A percentile compares a stretch with the other conserved stretches of the same genome.
phyloP scores from a whole-genome alignment of 2,113 vertebrate species.

The Lota lota region DNA sequence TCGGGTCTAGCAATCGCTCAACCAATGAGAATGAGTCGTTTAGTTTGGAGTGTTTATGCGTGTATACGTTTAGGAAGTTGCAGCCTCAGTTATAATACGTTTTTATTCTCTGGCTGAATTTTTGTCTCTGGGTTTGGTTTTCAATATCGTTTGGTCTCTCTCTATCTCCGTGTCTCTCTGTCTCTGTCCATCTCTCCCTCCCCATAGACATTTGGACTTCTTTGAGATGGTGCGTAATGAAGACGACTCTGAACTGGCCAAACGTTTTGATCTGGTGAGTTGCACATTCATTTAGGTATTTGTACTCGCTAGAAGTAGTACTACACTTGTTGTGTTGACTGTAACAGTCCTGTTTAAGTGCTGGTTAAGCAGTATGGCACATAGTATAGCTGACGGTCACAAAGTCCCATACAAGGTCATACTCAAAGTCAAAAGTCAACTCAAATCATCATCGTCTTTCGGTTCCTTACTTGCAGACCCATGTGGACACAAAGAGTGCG shows the following conservation, averaged over 20 bases:
- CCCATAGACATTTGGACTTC: slow-evolving; percentile 95
- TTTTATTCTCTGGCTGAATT: background rate
- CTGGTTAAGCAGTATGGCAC: too few species aligned
- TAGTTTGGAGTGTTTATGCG: background rate
- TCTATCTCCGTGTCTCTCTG: background rate
- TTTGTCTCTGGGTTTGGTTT: background rate
- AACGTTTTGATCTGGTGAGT: slow-evolving; percentile 89
- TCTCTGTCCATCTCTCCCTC: background rate
- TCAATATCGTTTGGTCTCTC: background rate
- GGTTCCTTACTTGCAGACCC: slow-evolving; percentile 69
- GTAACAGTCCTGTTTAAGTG: background rate
- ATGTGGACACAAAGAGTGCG: slow-evolving; percentile 95
- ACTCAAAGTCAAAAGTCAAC: background rate
- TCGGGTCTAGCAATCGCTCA: slow-evolving; percentile 29
- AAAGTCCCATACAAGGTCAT: background rate
- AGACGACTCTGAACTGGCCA: slow-evolving; percentile 91
- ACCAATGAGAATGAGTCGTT: background rate
- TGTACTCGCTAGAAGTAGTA: too few species aligned
- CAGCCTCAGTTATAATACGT: background rate
- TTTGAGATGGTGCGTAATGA: slow-evolving; percentile 99
- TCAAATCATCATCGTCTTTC: background rate
- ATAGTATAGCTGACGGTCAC: too few species aligned
- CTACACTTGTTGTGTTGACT: background rate
- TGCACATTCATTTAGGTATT: too few species aligned
- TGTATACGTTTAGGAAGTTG: too few species aligned